phyloP scores from a whole-genome alignment of 2,888 invertebrate genomes.

The Corbicula japonica region DNA sequence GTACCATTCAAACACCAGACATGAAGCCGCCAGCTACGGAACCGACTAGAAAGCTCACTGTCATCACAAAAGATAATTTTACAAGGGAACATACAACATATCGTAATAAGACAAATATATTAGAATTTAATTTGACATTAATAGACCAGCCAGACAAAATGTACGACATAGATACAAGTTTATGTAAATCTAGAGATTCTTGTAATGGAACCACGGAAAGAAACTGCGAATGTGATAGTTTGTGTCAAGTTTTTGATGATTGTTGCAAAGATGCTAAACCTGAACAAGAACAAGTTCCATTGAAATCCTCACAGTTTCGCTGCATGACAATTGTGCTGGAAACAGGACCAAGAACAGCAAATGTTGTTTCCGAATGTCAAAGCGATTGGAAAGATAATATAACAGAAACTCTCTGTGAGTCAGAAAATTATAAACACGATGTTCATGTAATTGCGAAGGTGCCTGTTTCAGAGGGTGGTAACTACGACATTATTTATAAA shows the following conservation, averaged over 20 bases:
- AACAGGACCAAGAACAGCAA: too few species aligned
- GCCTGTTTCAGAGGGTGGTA: neutral
- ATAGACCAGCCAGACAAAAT: too few species aligned
- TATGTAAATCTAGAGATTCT: neutral
- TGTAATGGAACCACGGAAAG: neutral
- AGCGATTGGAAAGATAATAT: slow-evolving; percentile 2
- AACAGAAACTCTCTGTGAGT: slow-evolving; percentile 30
- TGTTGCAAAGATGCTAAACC: neutral
- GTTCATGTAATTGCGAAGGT: neutral
- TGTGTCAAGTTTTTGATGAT: slow-evolving; percentile 1
- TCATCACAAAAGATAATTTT: too few species aligned
- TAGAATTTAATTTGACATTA: too few species aligned
- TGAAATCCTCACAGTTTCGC: neutral
- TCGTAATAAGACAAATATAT: too few species aligned
- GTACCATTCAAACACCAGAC: too few species aligned
- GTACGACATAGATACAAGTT: neutral
- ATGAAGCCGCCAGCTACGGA: too few species aligned
- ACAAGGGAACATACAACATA: too few species aligned
- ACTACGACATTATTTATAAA: slow-evolving; percentile 46
- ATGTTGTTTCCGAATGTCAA: too few species aligned
- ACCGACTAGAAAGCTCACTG: too few species aligned
- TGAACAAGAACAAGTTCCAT: neutral
- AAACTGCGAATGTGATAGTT: neutral
- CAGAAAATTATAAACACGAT: neutral
- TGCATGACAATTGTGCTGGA: slow-evolving; percentile 24